phyloP scores from a whole-genome alignment of 1,140 invertebrate species.

The Piezodorus guildinii region DNA sequence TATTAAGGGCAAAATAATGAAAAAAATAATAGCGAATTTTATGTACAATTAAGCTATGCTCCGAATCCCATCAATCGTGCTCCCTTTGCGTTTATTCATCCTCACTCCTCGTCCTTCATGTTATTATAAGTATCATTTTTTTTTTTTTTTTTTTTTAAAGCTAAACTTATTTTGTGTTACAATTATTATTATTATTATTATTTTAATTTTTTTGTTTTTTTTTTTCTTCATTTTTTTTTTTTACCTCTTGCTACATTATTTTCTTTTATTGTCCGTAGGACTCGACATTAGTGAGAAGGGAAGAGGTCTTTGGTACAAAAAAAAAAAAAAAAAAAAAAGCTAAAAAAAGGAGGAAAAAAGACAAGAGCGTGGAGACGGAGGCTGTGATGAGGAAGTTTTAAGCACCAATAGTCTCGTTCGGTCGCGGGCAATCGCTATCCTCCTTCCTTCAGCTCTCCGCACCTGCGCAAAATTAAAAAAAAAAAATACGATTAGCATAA shows the following conservation, averaged over 20 bases:
- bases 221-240: not conserved
- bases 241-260: not conserved
- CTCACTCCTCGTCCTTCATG: not conserved
- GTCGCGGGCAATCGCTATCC: not conserved
- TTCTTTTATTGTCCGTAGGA: conserved; percentile 5
- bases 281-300: conserved; percentile 9
- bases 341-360: not conserved
- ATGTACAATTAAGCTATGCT: conserved; percentile 12
- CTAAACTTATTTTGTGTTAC: not conserved
- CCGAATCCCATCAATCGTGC: too few relatives aligned
- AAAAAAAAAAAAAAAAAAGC: conserved; percentile 10
- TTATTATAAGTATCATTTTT: not conserved
- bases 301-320: conserved; percentile 7
- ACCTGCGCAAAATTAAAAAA: not conserved
- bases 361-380: not conserved
- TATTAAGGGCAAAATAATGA: conserved; percentile 4
- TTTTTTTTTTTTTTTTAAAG: too few relatives aligned
- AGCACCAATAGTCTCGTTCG: conserved; percentile 7
- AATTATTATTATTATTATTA: not conserved
- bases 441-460: not conserved
- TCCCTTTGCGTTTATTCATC: not conserved
- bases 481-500: too few relatives aligned
- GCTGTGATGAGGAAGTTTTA: not conserved
- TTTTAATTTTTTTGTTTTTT: not conserved
- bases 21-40: conserved; percentile 12